Conservation (phyloP, 2,888 invertebrate genomes). For the Heteromurus nitidus region DNA sequence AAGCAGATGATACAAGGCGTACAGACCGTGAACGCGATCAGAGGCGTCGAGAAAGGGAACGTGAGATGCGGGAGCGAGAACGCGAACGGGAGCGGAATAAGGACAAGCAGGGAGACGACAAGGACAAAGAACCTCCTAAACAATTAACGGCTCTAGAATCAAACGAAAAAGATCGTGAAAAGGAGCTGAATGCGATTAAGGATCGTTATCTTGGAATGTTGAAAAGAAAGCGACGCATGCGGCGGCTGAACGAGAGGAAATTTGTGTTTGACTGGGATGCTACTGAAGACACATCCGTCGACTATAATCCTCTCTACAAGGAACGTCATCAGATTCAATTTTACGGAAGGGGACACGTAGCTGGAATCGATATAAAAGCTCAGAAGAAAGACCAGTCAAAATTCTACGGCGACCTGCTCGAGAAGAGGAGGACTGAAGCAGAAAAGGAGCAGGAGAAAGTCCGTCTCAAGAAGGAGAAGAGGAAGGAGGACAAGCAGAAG, state of each 20-base stretch:
- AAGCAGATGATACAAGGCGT: constrained; percentile 73
- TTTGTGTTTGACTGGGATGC: constrained; percentile 99
- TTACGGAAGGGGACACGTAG: constrained; percentile 97
- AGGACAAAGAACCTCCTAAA: constrained; percentile 1
- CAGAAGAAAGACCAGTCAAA: constrained; percentile 96
- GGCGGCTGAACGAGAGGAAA: constrained; percentile 97
- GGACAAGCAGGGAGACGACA: neutral
- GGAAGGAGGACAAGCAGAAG: constrained; percentile 97
- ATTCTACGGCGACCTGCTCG: constrained; percentile 96
- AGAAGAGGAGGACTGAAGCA: constrained; percentile 94
- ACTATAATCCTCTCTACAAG: constrained; percentile 96
- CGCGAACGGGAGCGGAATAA: constrained; percentile 68
- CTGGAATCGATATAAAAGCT: constrained; percentile 98
- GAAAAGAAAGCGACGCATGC: constrained; percentile 93
- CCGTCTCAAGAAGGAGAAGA: constrained; percentile 92
- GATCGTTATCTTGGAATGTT: constrained; percentile 95
- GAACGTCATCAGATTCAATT: constrained; percentile 84
- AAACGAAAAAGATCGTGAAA: constrained; percentile 87
- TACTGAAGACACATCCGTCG: constrained; percentile 97
- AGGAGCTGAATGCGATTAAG: constrained; percentile 95
- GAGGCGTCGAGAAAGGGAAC: constrained; percentile 74
- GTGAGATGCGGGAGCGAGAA: constrained; percentile 76
- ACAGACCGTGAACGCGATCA: constrained; percentile 73
- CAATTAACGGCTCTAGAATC: constrained; percentile 36
- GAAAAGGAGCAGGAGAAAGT: constrained; percentile 98